These are phyloP conservation scores for Drosophila setosimentum DNA, from an alignment of 2,888 invertebrate species.

Conservation along the genomic window DNA sequence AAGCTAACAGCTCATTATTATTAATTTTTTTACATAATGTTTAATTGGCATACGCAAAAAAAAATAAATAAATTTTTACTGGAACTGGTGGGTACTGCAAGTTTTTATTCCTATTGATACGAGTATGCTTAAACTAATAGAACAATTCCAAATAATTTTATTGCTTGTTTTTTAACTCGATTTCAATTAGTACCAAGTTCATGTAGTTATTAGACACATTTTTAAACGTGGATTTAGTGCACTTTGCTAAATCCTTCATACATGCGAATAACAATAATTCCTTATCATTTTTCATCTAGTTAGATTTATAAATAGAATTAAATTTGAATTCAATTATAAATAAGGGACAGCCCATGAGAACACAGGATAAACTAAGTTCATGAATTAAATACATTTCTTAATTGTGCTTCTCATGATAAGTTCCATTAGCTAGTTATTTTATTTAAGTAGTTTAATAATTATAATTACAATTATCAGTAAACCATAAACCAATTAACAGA, in stretches of 20 bases:
- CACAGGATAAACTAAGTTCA: constrained; percentile 5
- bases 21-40: constrained; percentile 11
- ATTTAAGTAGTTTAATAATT: constrained; percentile 66
- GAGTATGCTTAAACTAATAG: constrained; percentile 45
- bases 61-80: constrained; percentile 15
- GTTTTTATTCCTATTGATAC: constrained; percentile 50
- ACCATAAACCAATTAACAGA: constrained; percentile 70
- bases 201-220: constrained; percentile 44
- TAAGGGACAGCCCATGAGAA: constrained; percentile 12
- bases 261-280: constrained; percentile 1
- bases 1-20: constrained; percentile 23
- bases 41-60: constrained; percentile 25
- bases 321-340: constrained; percentile 35
- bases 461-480: constrained; percentile 36
- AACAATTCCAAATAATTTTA: constrained; percentile 20
- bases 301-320: constrained; percentile 38
- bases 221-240: constrained; percentile 13
- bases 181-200: constrained; percentile 39
- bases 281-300: constrained; percentile 12
- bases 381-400: background rate
- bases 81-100: constrained; percentile 66
- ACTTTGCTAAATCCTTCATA: constrained; percentile 9
- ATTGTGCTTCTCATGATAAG: constrained; percentile 18
- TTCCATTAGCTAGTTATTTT: constrained; percentile 68
- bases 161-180: constrained; percentile 50